Percentiles rank a stretch among this genome's conserved stretches.
phyloP scores from a whole-genome alignment of 2,113 vertebrate species.

The Entomyzon cyanotis region DNA sequence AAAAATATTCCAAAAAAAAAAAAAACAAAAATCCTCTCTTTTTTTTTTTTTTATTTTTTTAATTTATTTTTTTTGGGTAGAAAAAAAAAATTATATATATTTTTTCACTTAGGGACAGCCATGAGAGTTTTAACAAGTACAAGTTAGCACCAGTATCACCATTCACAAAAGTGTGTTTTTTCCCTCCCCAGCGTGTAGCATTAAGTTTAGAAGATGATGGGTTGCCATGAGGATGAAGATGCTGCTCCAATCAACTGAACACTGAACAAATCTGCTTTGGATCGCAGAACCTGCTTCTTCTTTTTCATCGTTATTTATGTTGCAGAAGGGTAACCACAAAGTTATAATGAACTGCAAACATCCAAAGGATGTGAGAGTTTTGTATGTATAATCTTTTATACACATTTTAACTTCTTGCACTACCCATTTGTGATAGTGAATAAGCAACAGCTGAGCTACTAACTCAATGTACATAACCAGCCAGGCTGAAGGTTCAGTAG shows the following conservation, averaged over 20 bases:
- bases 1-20: no score
- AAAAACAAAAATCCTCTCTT: no score
- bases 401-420: conserved; percentile 84
- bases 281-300: conserved; percentile 22
- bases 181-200: conserved; percentile 89
- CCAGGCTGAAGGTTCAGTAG: conserved; percentile 67
- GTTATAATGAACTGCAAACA: conserved; percentile 83
- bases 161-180: background rate
- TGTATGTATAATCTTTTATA: conserved; percentile 89
- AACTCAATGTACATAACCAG: conserved; percentile 75
- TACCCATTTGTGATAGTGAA: conserved; percentile 77
- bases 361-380: conserved; percentile 87
- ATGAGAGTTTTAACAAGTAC: background rate
- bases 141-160: background rate
- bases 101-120: background rate
- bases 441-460: conserved; percentile 75
- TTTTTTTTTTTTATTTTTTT: no score
- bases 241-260: conserved; percentile 27
- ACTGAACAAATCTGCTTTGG: conserved; percentile 46
- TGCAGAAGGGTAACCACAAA: conserved; percentile 85
- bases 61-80: no score
- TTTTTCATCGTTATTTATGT: conserved; percentile 75
- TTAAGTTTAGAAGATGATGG: conserved; percentile 96
- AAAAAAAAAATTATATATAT: no score
- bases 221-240: conserved; percentile 85